Evolutionary conservation across 2,888 invertebrate genomes (phyloP), one percentile per base, ranked within the genome.

Genomic region (Metellina segmentata): DNA sequence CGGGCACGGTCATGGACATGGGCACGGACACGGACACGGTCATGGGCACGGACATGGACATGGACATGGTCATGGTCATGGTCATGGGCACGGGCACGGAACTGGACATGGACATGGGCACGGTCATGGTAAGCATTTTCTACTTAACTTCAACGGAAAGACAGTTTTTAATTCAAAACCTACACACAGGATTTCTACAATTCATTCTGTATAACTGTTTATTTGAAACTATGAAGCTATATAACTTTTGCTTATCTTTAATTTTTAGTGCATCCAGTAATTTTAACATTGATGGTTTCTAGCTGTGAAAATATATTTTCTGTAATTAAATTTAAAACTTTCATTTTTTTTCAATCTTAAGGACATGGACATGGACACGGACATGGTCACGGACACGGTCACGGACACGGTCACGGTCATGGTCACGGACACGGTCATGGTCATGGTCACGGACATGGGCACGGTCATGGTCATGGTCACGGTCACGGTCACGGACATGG

Each of bases 321-420:
- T 69, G 13, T 69, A 1, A 16, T 16, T 69, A 69, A 69, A 69
- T 16, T 16, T n/a, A 13, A 69, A n/a, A 16, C n/a, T 69, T 69
- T 69, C 1, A 72, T 20, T 72, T 72, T 8, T 1, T 72, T n/a
- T 8, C 72, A 34, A 34, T 72, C 20, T 19, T 20, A 9, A 74
- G 85, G 85, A 49, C 85, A 85, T 48, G 85, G 85, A 0, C 85
- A 86, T 48, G 85, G 85, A n/a, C 85, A 85, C 49, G 85, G 77
- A 13, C 83, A 83, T 19, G 83, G 83, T 0, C 72, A 72, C 49
- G 71, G 72, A 70, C 81, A 81, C 20, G 61, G 69, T 8, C 69
- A 61, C 20, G 81, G 81, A 6, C 81, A 81, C 11, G 81, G 81
- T 20, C 81, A 81, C 34, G 81, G 81, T 2, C 78, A 75, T 34